A percentile compares a stretch with the other conserved stretches of the same genome.
Evolutionary conservation across 92 coral and sea anemone genomes (phyloP).

Genomic region (Parazoanthus swiftii): DNA sequence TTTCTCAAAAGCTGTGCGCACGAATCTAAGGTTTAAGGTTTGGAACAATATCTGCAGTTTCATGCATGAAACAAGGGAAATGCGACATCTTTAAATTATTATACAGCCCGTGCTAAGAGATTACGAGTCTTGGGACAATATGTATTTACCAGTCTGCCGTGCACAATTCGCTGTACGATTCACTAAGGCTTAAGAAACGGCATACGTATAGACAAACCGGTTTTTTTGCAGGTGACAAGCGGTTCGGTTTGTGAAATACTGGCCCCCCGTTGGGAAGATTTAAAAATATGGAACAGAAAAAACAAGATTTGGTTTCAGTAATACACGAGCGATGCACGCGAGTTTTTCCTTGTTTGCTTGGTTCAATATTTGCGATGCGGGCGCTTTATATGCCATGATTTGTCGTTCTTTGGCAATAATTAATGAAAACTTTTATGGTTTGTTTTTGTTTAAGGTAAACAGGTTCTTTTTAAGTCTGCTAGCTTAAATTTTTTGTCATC

Average conservation of each 20-base stretch:
- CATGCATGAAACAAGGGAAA: not conserved
- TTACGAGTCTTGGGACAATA: not conserved
- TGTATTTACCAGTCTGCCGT: slow-evolving; percentile 6
- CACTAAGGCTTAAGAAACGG: not conserved
- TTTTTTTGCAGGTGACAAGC: slow-evolving; percentile 2
- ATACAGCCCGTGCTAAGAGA: not conserved
- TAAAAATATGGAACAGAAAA: not conserved
- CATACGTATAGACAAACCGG: not conserved
- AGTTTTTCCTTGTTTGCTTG: not conserved
- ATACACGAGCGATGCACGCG: not conserved
- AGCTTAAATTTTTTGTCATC: not conserved
- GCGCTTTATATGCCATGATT: not conserved
- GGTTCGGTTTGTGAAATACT: not conserved
- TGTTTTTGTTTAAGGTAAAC: slow-evolving; percentile 22
- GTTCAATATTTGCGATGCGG: slow-evolving; percentile 29
- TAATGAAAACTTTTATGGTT: slow-evolving; percentile 30
- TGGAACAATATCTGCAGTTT: not conserved
- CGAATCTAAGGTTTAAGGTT: not conserved
- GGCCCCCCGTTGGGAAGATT: not conserved
- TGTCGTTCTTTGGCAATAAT: slow-evolving; percentile 23
- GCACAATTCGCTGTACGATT: too few relatives aligned
- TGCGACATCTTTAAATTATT: not conserved
- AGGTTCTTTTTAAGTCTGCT: not conserved
- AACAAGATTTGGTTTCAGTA: not conserved
- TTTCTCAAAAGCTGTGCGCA: not conserved